These are phyloP conservation scores for Pammene aurita DNA, from an alignment of 2,888 invertebrate genomes.

Conservation along the genomic window DNA sequence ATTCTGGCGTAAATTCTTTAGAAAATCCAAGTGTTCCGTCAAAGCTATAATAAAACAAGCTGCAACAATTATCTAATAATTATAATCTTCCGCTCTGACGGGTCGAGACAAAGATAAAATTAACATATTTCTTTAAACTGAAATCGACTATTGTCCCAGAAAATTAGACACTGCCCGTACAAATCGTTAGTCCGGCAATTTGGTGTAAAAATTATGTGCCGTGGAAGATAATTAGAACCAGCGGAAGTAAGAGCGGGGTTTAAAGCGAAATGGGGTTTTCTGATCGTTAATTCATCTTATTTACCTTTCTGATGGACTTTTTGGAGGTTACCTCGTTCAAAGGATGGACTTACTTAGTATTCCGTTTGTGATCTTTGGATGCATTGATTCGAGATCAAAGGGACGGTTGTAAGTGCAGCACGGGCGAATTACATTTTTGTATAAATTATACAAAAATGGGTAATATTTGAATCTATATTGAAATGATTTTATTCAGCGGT, in stretches of 20 bases:
- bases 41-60: constrained; percentile 61
- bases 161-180: constrained; percentile 73
- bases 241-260: constrained; percentile 48
- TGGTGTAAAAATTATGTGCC: constrained; percentile 70
- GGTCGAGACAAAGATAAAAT: constrained; percentile 74
- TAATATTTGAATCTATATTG: too few species aligned
- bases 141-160: constrained; percentile 76
- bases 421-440: too few species aligned
- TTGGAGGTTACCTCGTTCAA: constrained; percentile 55
- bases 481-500: too few species aligned
- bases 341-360: constrained; percentile 59
- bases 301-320: constrained; percentile 67
- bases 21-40: constrained; percentile 58
- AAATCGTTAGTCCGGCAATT: constrained; percentile 70
- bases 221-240: constrained; percentile 69
- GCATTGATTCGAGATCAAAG: constrained; percentile 25
- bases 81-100: constrained; percentile 80
- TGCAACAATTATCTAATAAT: constrained; percentile 74
- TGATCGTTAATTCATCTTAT: constrained; percentile 71
- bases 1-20: constrained; percentile 53
- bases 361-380: constrained; percentile 52
- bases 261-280: constrained; percentile 54
- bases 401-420: not conserved
- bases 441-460: not conserved
- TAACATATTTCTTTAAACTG: constrained; percentile 80